These are phyloP conservation scores for Myathropa florea DNA, from an alignment of 2,888 invertebrate species.

Conservation along the genomic window DNA sequence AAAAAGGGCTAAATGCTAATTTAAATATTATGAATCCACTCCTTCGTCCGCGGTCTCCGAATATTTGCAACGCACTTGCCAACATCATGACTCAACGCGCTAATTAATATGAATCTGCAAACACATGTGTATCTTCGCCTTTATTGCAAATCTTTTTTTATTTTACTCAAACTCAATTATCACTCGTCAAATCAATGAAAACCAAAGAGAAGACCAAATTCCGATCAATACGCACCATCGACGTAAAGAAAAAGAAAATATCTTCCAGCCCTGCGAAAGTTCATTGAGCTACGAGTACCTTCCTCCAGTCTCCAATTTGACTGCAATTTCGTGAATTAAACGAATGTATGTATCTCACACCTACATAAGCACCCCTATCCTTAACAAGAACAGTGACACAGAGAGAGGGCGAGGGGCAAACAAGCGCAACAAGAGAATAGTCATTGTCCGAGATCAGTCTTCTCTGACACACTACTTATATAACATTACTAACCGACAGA, in stretches of 20 bases:
- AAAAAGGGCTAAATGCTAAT: conserved; percentile 40
- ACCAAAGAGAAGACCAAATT: neutral
- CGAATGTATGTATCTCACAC: no score
- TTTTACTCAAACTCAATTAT: conserved; percentile 48
- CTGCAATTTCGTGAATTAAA: neutral
- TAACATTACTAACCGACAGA: neutral
- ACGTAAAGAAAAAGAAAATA: neutral
- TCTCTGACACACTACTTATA: neutral
- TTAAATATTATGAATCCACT: conserved; percentile 49
- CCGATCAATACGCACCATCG: neutral
- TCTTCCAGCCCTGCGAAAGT: conserved; percentile 18
- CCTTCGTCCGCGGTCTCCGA: neutral
- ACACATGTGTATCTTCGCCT: neutral
- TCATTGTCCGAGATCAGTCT: neutral
- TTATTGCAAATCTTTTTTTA: no score
- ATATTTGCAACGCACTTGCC: conserved; percentile 16
- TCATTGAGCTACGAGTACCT: conserved; percentile 40
- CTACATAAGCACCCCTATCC: neutral
- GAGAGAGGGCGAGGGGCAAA: neutral
- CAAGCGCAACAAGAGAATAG: no score
- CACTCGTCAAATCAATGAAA: conserved; percentile 13
- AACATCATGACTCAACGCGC: conserved; percentile 48
- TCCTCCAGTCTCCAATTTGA: neutral
- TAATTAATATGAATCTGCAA: conserved; percentile 29
- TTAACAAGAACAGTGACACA: no score